Conservation (phyloP, 2,888 invertebrate genomes). For the Pelosia muscerda region DNA sequence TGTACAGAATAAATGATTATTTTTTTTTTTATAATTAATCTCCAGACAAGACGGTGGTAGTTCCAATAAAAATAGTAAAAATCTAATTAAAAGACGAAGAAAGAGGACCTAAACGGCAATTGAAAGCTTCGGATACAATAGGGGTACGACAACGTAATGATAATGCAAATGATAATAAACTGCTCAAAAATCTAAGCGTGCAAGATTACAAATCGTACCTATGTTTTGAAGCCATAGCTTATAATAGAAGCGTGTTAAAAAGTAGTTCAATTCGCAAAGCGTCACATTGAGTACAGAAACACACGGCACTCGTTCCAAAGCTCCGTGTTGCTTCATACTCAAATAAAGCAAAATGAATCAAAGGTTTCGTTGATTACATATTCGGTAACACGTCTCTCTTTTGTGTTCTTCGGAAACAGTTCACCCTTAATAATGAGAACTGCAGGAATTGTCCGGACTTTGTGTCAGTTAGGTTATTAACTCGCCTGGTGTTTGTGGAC, state of each 20-base stretch:
- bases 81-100: no score
- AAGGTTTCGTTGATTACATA: neutral
- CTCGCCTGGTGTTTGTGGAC: neutral
- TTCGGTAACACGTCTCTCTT: neutral
- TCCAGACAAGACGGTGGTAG: no score
- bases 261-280: neutral
- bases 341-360: neutral
- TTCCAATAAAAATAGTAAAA: no score
- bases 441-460: neutral
- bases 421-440: neutral
- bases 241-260: neutral
- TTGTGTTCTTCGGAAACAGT: neutral
- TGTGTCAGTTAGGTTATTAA: neutral
- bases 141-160: no score
- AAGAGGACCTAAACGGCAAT: no score
- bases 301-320: neutral
- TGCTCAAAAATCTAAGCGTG: no score
- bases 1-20: no score
- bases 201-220: no score
- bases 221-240: no score
- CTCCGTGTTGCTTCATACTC: neutral
- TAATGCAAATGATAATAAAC: no score
- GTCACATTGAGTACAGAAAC: neutral
- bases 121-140: no score
- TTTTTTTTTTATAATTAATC: no score